These are phyloP conservation scores for Otus sunia DNA, from an alignment of 2,113 vertebrate species.

Conservation along the genomic window DNA sequence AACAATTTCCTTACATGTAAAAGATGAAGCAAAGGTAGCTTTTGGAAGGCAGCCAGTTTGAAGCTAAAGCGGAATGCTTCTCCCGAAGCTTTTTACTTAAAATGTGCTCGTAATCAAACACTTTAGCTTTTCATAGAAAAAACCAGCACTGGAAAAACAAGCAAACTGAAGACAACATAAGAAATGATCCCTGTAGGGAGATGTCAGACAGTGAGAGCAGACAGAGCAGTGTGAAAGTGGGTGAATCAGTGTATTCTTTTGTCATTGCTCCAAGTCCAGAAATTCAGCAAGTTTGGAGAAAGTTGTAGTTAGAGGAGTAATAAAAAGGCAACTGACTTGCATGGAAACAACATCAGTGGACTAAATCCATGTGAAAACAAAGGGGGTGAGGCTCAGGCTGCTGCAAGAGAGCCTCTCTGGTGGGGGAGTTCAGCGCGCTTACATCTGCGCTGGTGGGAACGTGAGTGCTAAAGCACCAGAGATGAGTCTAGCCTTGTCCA, in stretches of 20 bases:
- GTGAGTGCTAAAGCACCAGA: neutral
- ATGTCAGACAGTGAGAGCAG: neutral
- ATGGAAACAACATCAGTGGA: constrained; percentile 50
- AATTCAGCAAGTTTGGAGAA: neutral
- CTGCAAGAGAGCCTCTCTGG: neutral
- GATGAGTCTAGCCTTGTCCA: neutral
- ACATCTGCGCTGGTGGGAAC: neutral
- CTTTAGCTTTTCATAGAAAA: neutral
- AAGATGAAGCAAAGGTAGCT: neutral
- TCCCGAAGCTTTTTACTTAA: neutral
- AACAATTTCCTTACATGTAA: neutral
- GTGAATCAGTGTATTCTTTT: constrained; percentile 19
- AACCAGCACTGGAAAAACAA: neutral
- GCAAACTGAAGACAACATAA: neutral
- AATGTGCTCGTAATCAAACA: neutral
- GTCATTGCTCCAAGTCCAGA: constrained; percentile 8
- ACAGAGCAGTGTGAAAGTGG: neutral
- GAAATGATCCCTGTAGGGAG: constrained; percentile 9
- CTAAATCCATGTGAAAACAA: neutral
- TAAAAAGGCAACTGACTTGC: constrained; percentile 47
- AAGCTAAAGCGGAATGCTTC: neutral
- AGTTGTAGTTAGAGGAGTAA: constrained; percentile 24
- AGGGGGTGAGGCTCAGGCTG: neutral
- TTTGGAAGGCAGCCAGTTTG: neutral
- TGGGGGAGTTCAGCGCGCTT: neutral